Base-by-base conservation (phyloP, 2,888 invertebrate species). In the Erynnis tages region DNA sequence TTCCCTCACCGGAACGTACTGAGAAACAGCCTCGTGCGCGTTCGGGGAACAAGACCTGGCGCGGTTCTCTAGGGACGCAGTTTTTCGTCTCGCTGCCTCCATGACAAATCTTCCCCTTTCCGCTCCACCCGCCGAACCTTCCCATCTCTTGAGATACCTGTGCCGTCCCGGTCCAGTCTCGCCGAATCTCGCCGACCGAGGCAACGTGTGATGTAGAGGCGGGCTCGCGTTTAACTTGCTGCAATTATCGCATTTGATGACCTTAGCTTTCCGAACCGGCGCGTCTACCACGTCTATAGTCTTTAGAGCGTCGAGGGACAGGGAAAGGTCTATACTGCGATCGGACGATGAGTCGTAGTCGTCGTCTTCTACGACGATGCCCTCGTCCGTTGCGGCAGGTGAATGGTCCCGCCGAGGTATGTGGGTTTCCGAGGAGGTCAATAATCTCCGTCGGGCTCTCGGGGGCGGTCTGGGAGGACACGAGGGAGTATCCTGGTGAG, bases 1-100 rank as follows among this genome's bases (percentile, higher is more conserved):
- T 64, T 94, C 94, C 60, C 91, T 90, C 30, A 94, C 94, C 0
- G 94, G 93, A 23, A 94, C 93, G 67, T 93, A 94, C 61, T 91
- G 91, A 54, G 93, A 92, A 11, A 82, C 67, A 29, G 73, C 86
- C 58, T 86, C 88, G 62, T 86, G 85, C 21, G 82, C 73, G 58
- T 82, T 85, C n/a, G 90, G 88, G 16, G 88, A 87, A 61, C 87
- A 88, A 8, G 90, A 89, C 55, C 89, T 76, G 54, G 88, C 88
- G 40, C 90, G 70, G 55, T 67, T 79, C 65, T 88, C 86, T 54
- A 82, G 60, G 8, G 86, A 80, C 13, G 82, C 74, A n/a, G 86
- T 78, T 63, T 87, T 87, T 43, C 85, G 75, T 54, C 84, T 71
- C 50, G 88, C 88, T 57, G 87, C 87, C 59, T 85, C 88, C 67